phyloP scores from a whole-genome alignment of 2,797 vertebrate species.

The Aulostomus chinensis region DNA sequence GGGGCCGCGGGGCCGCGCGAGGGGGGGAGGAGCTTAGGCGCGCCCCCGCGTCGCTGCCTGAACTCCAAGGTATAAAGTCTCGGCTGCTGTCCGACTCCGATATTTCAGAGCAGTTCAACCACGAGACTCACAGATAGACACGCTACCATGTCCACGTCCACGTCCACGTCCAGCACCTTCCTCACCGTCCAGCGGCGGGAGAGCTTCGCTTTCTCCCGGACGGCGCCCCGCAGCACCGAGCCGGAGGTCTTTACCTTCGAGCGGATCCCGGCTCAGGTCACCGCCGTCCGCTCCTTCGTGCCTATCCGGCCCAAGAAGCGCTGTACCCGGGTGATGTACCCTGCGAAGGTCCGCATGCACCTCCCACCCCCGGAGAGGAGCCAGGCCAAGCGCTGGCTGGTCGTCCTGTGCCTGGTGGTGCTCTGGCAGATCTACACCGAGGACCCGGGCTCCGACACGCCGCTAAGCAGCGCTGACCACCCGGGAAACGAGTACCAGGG shows the following conservation, averaged over 20 bases:
- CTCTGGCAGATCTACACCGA: conserved; percentile 83
- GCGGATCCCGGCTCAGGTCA: conserved; percentile 50
- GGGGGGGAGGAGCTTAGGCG: conserved; percentile 16
- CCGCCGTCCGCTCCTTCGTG: conserved; percentile 51
- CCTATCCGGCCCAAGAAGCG: conserved; percentile 70
- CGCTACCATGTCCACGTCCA: conserved; percentile 56
- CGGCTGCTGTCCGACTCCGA: fast-evolving
- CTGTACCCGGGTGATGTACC: conserved; percentile 80
- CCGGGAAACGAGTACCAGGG: conserved; percentile 48
- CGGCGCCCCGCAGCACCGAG: conserved; percentile 68
- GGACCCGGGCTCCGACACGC: conserved; percentile 59
- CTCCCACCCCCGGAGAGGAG: conserved; percentile 79
- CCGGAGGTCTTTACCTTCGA: conserved; percentile 85
- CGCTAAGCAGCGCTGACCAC: conserved; percentile 20
- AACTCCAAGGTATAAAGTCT: conserved; percentile 14
- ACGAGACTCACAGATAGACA: not conserved
- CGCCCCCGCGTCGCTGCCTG: no score
- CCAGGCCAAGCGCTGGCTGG: conserved; percentile 78
- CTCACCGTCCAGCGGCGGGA: conserved; percentile 40
- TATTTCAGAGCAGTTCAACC: not conserved
- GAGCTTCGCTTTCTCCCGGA: conserved; percentile 49
- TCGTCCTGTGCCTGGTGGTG: conserved; percentile 78
- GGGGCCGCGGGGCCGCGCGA: not conserved
- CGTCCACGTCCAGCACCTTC: conserved; percentile 60
- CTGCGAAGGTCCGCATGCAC: conserved; percentile 80